Percentiles rank a stretch among this genome's conserved stretches.
Evolutionary conservation across 2,113 vertebrate species (phyloP).

Genomic region (Centropus unirufus): DNA sequence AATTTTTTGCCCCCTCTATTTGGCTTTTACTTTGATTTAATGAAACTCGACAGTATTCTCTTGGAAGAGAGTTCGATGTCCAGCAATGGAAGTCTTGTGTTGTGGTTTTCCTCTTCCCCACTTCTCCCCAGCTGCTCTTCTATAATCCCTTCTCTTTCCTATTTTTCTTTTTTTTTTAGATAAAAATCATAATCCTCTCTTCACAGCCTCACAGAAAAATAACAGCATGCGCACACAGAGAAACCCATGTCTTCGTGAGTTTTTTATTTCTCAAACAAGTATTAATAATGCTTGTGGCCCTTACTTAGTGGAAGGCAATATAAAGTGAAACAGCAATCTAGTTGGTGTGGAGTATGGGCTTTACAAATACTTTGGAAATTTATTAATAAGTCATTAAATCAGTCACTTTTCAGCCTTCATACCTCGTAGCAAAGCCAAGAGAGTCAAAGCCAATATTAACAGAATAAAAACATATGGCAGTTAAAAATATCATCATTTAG

Average conservation of each 20-base stretch:
- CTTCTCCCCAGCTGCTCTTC: neutral
- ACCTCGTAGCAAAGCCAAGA: neutral
- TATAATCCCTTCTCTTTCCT: neutral
- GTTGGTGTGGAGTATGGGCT: too few relatives aligned
- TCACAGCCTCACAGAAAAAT: conserved; percentile 22
- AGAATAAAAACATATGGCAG: neutral
- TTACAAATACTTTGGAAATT: neutral
- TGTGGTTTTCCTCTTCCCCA: neutral
- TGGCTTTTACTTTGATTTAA: neutral
- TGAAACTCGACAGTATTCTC: neutral
- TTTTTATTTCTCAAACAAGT: conserved; percentile 49
- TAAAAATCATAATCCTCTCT: conserved; percentile 53
- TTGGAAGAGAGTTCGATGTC: neutral
- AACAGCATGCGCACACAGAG: neutral
- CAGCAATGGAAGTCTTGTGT: neutral
- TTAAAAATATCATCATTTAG: neutral
- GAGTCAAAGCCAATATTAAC: neutral
- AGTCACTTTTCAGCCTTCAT: neutral
- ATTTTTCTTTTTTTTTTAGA: neutral
- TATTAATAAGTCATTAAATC: rapidly evolving
- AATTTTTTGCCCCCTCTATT: neutral
- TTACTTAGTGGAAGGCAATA: neutral
- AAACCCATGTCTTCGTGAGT: conserved; percentile 13
- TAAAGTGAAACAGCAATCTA: neutral
- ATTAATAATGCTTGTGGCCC: neutral